Evolutionary conservation across 2,888 invertebrate genomes (phyloP).

Genomic region (Sepiola atlantica): DNA sequence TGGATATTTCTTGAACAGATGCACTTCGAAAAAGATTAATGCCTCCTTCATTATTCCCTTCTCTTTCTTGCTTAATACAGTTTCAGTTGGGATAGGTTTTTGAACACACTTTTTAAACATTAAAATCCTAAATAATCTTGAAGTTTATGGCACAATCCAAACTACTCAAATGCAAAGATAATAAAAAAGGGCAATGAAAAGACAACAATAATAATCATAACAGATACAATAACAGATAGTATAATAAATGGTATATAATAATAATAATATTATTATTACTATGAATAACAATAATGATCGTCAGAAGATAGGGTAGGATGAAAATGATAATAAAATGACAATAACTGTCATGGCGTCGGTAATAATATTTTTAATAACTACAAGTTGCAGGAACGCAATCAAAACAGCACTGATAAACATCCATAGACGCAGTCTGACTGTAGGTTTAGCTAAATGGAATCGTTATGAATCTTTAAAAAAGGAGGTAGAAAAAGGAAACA

Average conservation of each 20-base stretch:
- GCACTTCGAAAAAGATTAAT: too few relatives aligned
- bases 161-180: neutral
- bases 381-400: slow-evolving; percentile 7
- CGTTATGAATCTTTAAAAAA: neutral
- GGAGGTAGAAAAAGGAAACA: neutral
- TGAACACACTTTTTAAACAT: neutral
- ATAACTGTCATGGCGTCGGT: neutral
- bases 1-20: too few relatives aligned
- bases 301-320: neutral
- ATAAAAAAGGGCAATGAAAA: neutral
- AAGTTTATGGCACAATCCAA: neutral
- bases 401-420: neutral
- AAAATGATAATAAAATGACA: neutral
- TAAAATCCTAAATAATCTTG: neutral
- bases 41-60: too few relatives aligned
- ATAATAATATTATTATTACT: neutral
- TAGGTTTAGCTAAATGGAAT: neutral
- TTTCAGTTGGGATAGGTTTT: too few relatives aligned
- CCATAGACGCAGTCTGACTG: neutral
- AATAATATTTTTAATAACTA: slow-evolving; percentile 10
- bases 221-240: neutral
- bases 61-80: too few relatives aligned
- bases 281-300: neutral
- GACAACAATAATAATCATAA: neutral
- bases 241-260: neutral